These are phyloP conservation scores for Eilema griseolum DNA, from an alignment of 2,888 invertebrate species.

Conservation along the genomic window DNA sequence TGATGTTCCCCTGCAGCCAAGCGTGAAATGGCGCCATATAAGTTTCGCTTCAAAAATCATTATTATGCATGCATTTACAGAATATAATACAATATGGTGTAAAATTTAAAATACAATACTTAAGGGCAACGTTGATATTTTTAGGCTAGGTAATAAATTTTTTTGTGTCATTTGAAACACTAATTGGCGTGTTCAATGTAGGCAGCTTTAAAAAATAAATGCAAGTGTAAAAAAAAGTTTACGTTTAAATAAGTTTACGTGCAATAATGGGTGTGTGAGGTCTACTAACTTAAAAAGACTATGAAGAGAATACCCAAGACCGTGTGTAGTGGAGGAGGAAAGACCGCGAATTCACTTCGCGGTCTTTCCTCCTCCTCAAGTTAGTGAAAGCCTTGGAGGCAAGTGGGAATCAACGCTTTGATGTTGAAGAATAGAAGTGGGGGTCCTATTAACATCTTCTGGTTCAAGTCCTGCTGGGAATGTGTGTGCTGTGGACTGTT, in stretches of 20 bases:
- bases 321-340: too few relatives aligned
- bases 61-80: constrained; percentile 4
- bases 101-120: not conserved
- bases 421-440: too few relatives aligned
- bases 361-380: too few relatives aligned
- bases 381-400: too few relatives aligned
- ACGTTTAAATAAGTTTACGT: not conserved
- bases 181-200: not conserved
- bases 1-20: not conserved
- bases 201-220: not conserved
- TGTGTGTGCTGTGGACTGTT: too few relatives aligned
- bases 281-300: not conserved
- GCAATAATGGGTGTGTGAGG: not conserved
- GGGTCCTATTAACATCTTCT: too few relatives aligned
- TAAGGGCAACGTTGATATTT: not conserved
- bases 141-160: not conserved
- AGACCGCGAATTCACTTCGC: too few relatives aligned
- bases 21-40: not conserved
- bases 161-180: not conserved
- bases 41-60: constrained; percentile 4
- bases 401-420: too few relatives aligned
- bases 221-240: too few relatives aligned
- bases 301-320: too few relatives aligned
- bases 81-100: not conserved
- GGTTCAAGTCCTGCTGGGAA: too few relatives aligned